Percentiles rank a stretch among this genome's conserved stretches.
These are phyloP conservation scores for Actinostola sp. DNA, from an alignment of 92 coral and sea anemone species.

Conservation along the genomic window DNA sequence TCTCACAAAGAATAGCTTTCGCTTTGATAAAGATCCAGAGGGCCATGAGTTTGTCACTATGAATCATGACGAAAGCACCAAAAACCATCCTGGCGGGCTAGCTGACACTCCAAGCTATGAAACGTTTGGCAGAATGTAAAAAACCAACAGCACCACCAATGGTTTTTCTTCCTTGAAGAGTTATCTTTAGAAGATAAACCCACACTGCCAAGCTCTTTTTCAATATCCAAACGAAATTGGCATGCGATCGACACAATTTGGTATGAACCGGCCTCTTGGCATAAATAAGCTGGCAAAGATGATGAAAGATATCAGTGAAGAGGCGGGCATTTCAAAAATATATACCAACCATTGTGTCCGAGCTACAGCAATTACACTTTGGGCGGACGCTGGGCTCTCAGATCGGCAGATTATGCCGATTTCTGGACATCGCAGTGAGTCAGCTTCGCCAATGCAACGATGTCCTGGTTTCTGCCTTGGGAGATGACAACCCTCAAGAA, in stretches of 20 bases:
- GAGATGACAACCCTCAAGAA: not conserved
- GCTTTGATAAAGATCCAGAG: no score
- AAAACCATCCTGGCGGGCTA: constrained; percentile 36
- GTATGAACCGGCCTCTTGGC: constrained; percentile 37
- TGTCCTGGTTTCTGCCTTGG: constrained; percentile 40
- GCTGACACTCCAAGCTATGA: constrained; percentile 27
- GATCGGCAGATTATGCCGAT: constrained; percentile 49
- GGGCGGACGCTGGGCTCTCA: constrained; percentile 49
- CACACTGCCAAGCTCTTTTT: constrained; percentile 31
- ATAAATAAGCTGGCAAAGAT: constrained; percentile 45
- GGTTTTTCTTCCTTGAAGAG: constrained; percentile 22
- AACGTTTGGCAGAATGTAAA: constrained; percentile 45
- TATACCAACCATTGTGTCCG: constrained; percentile 46
- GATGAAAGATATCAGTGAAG: constrained; percentile 43
- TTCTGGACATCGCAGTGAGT: constrained; percentile 59
- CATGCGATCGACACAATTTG: not conserved
- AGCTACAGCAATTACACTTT: constrained; percentile 49
- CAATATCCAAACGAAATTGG: constrained; percentile 43
- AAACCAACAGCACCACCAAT: constrained; percentile 28
- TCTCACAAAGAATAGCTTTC: no score
- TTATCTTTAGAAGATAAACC: constrained; percentile 35
- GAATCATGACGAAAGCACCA: constrained; percentile 42
- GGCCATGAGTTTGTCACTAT: no score
- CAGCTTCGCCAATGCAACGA: constrained; percentile 68
- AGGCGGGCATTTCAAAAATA: constrained; percentile 23